Conservation (phyloP, 2,888 invertebrate species). For the Ennomos erosarius region DNA sequence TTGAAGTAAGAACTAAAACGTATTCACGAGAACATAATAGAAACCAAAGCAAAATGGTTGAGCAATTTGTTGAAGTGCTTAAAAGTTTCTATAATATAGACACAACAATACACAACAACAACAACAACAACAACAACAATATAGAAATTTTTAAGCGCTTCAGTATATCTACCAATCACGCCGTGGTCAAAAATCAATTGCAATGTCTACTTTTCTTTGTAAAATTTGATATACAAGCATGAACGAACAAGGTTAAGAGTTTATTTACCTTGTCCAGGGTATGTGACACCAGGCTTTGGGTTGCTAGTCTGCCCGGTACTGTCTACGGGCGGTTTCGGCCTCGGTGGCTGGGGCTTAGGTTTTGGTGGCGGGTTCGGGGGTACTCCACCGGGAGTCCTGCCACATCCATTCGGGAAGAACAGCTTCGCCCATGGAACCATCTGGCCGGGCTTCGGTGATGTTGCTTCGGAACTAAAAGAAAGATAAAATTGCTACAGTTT, state of each 20-base stretch:
- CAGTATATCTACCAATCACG: too few species aligned
- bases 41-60: too few species aligned
- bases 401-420: conserved; percentile 90
- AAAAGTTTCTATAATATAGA: too few species aligned
- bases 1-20: too few species aligned
- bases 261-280: conserved; percentile 61
- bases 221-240: too few species aligned
- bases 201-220: too few species aligned
- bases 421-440: conserved; percentile 88
- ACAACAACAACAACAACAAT: too few species aligned
- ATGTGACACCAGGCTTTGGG: conserved; percentile 63
- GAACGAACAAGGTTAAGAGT: not conserved
- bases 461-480: conserved; percentile 23
- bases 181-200: too few species aligned
- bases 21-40: too few species aligned
- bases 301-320: conserved; percentile 72
- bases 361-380: conserved; percentile 67
- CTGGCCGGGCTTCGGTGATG: conserved; percentile 69
- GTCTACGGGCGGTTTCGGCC: conserved; percentile 60
- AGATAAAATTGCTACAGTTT: not conserved
- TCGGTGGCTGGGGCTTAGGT: conserved; percentile 45
- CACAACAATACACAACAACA: too few species aligned
- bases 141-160: too few species aligned
- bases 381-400: conserved; percentile 80
- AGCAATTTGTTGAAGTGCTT: too few species aligned